Evolutionary conservation across 2,113 vertebrate genomes (phyloP), one percentile per base, ranked within the genome.

Genomic region (Phalacrocorax pelagicus): DNA sequence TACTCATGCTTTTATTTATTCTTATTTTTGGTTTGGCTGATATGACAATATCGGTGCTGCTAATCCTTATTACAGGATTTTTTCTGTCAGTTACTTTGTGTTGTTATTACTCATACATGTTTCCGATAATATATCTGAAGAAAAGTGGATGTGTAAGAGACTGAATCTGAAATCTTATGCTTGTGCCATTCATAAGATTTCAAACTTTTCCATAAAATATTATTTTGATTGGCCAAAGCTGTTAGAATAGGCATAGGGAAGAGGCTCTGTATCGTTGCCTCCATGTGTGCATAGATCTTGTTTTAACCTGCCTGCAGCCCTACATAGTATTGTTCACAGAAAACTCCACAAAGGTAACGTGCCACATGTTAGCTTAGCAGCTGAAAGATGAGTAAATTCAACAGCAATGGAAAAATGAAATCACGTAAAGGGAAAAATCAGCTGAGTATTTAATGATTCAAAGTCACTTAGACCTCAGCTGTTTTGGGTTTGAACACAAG

Each of bases 391-490:
- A 87, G 40, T 57, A 69, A 62, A 69, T 89, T 89, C 44, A 94
- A 85, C 15, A 75, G 69, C 40, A 81, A 87, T 47, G 70, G 78
- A 78, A 81, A 92, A 91, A 75, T 75, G 7, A 75, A 81, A 88
- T 89, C 74, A 84, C 20, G 32, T 81, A 75, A 90, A 67, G 20
- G 80, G 69, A 57, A 91, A 94, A 90, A 74, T 73, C 59, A 81
- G 47, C 32, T 1, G 4, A 90, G 11, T 65, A n/a, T 86, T 90
- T 81, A 65, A 47, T 72, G 65, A 81, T 86, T 79, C 77, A 79
- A 79, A 92, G 32, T 82, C 69, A 72, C 58, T 94, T 49, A 89
- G n/a, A 75, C 44, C 38, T 95, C 88, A 89, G 88, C 88, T 95
- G 90, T 2, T 95, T 88, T 46, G 71, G 75, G 81, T 93, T 94